Base-by-base conservation (phyloP, 2,888 invertebrate genomes). In the Calephelis perditalis region DNA sequence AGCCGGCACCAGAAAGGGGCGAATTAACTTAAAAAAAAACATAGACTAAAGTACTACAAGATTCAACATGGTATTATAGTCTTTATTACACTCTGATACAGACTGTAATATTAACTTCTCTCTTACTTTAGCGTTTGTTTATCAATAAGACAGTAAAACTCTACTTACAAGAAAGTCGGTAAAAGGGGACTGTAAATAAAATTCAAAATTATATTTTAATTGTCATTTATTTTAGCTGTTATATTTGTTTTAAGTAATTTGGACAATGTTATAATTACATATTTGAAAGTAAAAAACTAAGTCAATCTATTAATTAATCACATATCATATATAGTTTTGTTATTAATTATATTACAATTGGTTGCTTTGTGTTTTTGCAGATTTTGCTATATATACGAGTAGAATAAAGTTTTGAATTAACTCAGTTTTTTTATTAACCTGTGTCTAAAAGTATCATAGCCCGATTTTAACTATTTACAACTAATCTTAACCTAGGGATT, bases 241-340 rank as follows among this genome's bases (percentile, higher is more conserved):
- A 71, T 77, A 76, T 75, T 77, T 77, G 74, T 73, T 76, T 52
- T 73, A 71, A 71, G 66, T 71, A 69, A 73, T 70, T 78, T 71
- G 74, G 70, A 67, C 69, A 71, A 69, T 72, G 68, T 69, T 73
- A 74, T 75, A 71, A 73, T 74, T 73, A 77, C 79, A 79, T 79
- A 80, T 40, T 77, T 81, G 77, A 78, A 77, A 61, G 47, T 58
- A 72, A 75, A 71, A 69, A 76, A 74, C 83, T 84, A 82, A 87
- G 87, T 87, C 87, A 86, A 78, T 74, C 74, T 79, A 52, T 52
- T 76, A 78, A 79, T 77, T 81, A 83, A 84, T 86, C 84, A 86
- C 85, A 86, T 86, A 87, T 87, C 87, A 85, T 80, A 79, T 86
- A 82, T 84, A 82, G 82, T 85, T 84, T 84, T 86, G 85, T 86